A percentile compares a stretch with the other conserved stretches of the same genome.
Evolutionary conservation across 2,888 invertebrate genomes (phyloP).

Genomic region (Lathronympha strigana): DNA sequence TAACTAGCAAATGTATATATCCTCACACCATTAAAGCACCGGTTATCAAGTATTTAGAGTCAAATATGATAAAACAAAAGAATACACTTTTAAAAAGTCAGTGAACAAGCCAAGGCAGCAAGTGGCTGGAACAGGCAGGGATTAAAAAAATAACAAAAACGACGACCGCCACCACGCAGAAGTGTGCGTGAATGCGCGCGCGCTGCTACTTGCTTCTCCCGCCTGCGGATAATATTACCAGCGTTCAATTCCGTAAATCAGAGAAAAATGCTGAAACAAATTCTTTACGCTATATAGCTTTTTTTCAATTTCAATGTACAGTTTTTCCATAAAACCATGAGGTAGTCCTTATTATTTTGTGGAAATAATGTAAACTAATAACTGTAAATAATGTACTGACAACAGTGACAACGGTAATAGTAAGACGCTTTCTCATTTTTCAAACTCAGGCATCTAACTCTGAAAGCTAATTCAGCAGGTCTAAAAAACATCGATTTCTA

Average conservation of each 20-base stretch:
- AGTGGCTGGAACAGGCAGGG: conserved; percentile 61
- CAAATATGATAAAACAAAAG: conserved; percentile 25
- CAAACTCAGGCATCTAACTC: no score
- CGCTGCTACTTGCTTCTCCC: conserved; percentile 47
- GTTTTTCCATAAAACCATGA: no score
- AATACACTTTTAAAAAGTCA: conserved; percentile 49
- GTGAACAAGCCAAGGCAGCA: conserved; percentile 50
- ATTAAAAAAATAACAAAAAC: conserved; percentile 70
- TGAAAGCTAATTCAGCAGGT: no score
- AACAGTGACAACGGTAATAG: no score
- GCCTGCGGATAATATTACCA: conserved; percentile 42
- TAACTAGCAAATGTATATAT: conserved; percentile 49
- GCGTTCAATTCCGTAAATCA: not conserved
- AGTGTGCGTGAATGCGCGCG: conserved; percentile 77
- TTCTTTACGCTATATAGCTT: no score
- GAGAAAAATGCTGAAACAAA: not conserved
- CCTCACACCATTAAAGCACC: conserved; percentile 45
- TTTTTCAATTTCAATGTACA: no score
- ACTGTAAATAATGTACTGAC: no score
- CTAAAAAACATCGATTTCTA: no score
- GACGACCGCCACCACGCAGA: conserved; percentile 60
- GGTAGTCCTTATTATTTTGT: no score
- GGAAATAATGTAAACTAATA: no score
- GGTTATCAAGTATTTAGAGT: conserved; percentile 35
- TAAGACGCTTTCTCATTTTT: no score